phyloP scores from a whole-genome alignment of 2,888 invertebrate genomes.

The Aspidapion aeneum region DNA sequence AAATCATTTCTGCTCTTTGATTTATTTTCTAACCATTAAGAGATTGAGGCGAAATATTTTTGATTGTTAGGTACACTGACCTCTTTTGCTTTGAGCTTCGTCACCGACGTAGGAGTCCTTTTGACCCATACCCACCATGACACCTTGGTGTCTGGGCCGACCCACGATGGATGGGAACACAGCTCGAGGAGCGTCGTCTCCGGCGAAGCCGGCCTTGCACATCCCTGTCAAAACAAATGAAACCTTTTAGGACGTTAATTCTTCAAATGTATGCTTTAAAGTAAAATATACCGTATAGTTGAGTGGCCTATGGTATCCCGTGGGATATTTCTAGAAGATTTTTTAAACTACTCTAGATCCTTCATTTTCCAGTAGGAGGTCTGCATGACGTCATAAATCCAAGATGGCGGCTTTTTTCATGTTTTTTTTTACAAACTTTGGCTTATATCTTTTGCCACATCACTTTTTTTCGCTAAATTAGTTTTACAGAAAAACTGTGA shows the following conservation, averaged over 20 bases:
- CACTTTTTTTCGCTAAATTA: no score
- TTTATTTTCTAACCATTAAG: background rate
- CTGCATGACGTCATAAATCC: no score
- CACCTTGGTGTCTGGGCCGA: constrained; percentile 78
- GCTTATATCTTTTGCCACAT: no score
- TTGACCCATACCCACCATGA: constrained; percentile 89
- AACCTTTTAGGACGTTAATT: no score
- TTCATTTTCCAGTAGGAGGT: no score
- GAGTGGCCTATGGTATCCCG: no score
- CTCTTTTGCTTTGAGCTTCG: constrained; percentile 64
- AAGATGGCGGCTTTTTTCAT: no score
- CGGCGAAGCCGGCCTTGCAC: constrained; percentile 91
- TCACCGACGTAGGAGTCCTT: constrained; percentile 86
- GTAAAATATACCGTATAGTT: background rate
- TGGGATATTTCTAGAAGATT: no score
- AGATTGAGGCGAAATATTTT: background rate
- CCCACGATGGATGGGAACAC: constrained; percentile 88
- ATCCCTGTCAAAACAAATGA: constrained; percentile 61
- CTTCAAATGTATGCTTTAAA: no score
- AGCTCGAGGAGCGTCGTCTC: constrained; percentile 83
- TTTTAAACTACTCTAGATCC: no score
- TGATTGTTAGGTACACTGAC: background rate
- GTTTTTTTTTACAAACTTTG: no score
- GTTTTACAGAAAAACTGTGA: no score
- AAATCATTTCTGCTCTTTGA: background rate